phyloP scores from a whole-genome alignment of 2,797 vertebrate species.

The Leptoclinus maculatus region DNA sequence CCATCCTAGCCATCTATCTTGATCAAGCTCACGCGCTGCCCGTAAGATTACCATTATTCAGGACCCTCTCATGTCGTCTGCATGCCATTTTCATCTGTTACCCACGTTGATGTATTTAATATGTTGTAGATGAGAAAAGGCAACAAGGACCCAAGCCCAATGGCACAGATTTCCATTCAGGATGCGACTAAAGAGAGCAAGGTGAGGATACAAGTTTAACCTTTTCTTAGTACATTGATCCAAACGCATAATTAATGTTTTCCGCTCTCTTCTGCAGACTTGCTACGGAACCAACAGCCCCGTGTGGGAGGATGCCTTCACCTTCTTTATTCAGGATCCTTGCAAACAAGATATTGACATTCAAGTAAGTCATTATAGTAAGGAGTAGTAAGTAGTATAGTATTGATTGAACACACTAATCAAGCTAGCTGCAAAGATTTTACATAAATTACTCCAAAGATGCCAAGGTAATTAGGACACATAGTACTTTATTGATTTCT shows the following conservation, averaged over 20 bases:
- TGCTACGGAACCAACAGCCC: conserved; percentile 86
- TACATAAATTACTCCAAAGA: background rate
- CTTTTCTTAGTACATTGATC: background rate
- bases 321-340: conserved; percentile 94
- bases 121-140: conserved; percentile 90
- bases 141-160: conserved; percentile 90
- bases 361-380: conserved; percentile 79
- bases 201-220: conserved; percentile 68
- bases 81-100: background rate
- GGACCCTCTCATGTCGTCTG: background rate
- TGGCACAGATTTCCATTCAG: conserved; percentile 92
- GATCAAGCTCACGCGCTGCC: conserved; percentile 91
- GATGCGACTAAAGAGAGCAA: conserved; percentile 92
- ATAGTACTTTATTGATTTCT: conserved; percentile 4
- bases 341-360: conserved; percentile 89
- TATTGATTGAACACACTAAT: background rate
- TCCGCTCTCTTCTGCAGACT: conserved; percentile 75
- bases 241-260: background rate
- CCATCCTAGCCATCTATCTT: conserved; percentile 92
- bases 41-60: conserved; percentile 77
- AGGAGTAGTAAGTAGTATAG: background rate
- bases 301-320: conserved; percentile 93
- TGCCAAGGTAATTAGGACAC: background rate
- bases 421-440: background rate
- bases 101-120: conserved; percentile 1